These are phyloP conservation scores for Aix galericulata DNA, from an alignment of 2,113 vertebrate genomes.

Conservation along the genomic window DNA sequence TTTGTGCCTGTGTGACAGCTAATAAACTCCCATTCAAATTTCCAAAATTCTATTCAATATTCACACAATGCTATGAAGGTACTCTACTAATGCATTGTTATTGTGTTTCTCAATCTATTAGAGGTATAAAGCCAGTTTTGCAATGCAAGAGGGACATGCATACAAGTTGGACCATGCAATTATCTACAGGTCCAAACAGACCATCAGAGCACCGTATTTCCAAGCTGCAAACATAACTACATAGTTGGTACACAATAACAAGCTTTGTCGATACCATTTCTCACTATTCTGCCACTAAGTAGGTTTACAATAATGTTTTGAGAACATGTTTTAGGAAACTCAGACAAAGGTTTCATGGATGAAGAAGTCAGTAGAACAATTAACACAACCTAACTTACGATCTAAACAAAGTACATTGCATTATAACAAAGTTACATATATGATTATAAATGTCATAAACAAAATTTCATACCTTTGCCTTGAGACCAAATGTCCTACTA, in stretches of 20 bases:
- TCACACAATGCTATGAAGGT: not conserved
- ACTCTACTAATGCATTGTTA: not conserved
- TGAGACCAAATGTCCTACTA: not conserved
- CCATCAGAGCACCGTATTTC: too few relatives aligned
- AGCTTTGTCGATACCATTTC: not conserved
- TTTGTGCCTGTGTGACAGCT: not conserved
- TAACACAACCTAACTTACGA: not conserved
- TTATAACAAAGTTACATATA: not conserved
- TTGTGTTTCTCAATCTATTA: not conserved
- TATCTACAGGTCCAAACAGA: not conserved
- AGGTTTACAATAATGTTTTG: not conserved
- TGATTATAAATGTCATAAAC: not conserved
- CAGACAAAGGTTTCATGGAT: not conserved
- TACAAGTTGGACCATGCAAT: not conserved
- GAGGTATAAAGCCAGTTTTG: not conserved
- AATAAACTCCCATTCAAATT: not conserved
- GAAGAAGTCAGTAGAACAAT: not conserved
- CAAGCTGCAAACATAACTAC: not conserved
- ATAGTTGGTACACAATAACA: not conserved
- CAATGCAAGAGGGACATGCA: not conserved
- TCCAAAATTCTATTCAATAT: not conserved
- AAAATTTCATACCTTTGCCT: not conserved
- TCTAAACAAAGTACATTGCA: not conserved
- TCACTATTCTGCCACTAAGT: not conserved
- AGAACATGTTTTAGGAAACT: not conserved